A percentile compares a stretch with the other conserved stretches of the same genome.
These are phyloP conservation scores for Portunus trituberculatus DNA, from an alignment of 1,140 invertebrate genomes.

Conservation along the genomic window DNA sequence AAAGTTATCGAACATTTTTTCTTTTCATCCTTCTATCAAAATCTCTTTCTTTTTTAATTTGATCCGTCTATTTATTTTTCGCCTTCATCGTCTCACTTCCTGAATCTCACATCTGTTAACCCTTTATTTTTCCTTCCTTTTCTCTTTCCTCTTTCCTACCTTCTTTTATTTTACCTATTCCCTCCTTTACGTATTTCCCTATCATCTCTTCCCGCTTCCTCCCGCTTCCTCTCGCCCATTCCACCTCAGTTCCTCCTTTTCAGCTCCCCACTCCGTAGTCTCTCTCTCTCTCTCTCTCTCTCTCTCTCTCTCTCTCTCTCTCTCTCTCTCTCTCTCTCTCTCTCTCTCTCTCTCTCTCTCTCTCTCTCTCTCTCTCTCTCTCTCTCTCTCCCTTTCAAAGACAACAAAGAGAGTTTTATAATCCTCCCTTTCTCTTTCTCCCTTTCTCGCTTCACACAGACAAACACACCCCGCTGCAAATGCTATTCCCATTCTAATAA, in stretches of 20 bases:
- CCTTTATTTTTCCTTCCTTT: background rate
- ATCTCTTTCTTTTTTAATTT: too few relatives aligned
- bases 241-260: conserved; percentile 2
- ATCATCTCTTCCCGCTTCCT: background rate
- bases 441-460: background rate
- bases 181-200: background rate
- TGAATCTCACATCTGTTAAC: too few relatives aligned
- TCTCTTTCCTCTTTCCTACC: background rate
- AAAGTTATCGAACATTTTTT: too few relatives aligned
- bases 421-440: background rate
- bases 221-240: background rate
- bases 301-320: background rate
- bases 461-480: background rate
- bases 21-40: too few relatives aligned
- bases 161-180: background rate
- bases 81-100: too few relatives aligned
- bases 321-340: background rate
- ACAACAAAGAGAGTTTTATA: background rate
- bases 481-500: background rate
- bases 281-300: background rate
- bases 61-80: too few relatives aligned
- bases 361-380: background rate
- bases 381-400: background rate
- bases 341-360: background rate
- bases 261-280: background rate